phyloP scores from a whole-genome alignment of 2,888 invertebrate genomes.

The Rhingia rostrata region DNA sequence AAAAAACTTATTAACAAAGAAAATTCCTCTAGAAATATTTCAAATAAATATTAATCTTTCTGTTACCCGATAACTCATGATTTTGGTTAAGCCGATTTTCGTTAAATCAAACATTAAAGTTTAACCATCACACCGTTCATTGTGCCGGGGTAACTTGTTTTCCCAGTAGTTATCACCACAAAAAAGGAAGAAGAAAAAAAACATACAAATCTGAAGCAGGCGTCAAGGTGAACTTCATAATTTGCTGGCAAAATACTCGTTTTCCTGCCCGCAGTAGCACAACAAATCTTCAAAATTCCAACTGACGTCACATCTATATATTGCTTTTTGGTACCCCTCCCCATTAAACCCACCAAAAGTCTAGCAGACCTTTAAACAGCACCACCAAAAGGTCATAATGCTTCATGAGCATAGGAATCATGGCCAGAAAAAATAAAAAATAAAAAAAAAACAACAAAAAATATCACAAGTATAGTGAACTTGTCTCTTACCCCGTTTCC shows the following conservation, averaged over 20 bases:
- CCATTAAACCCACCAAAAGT: neutral
- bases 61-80: constrained; percentile 2
- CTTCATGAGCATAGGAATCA: constrained; percentile 16
- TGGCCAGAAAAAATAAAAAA: too few relatives aligned
- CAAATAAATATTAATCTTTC: neutral
- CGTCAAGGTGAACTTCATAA: constrained; percentile 72
- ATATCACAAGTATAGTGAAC: too few relatives aligned
- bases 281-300: constrained; percentile 58
- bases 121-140: constrained; percentile 4
- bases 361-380: neutral
- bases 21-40: neutral
- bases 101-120: neutral
- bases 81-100: neutral
- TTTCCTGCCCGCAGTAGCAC: constrained; percentile 47
- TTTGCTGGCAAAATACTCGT: constrained; percentile 62
- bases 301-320: constrained; percentile 48
- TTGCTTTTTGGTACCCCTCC: neutral
- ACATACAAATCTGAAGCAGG: constrained; percentile 30
- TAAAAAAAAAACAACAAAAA: neutral
- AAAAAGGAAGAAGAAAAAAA: constrained; percentile 28
- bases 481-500: constrained; percentile 58
- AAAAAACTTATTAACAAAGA: neutral
- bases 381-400: constrained; percentile 37
- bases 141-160: constrained; percentile 38
- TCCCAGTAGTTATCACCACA: constrained; percentile 48